phyloP scores from a whole-genome alignment of 2,888 invertebrate genomes.

The Diogma glabrata region DNA sequence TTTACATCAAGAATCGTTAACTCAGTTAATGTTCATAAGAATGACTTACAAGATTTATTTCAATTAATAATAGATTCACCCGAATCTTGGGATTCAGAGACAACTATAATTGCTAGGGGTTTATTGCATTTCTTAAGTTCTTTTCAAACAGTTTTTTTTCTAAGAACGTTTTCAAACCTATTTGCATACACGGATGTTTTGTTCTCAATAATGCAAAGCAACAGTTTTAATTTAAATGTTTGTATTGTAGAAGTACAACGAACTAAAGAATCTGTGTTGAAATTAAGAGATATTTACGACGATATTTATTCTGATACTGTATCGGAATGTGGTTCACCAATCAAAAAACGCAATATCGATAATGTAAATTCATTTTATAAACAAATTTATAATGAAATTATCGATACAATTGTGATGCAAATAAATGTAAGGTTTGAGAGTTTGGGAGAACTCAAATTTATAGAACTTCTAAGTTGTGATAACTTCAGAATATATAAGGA shows the following conservation, averaged over 20 bases:
- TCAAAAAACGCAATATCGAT: background rate
- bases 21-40: conserved; percentile 12
- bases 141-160: background rate
- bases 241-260: background rate
- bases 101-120: background rate
- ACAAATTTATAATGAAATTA: background rate
- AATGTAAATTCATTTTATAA: background rate
- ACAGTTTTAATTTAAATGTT: conserved; percentile 1
- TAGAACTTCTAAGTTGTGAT: background rate
- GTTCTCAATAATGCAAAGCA: background rate
- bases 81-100: background rate
- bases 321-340: background rate
- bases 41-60: background rate
- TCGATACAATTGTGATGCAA: background rate
- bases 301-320: background rate
- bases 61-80: background rate
- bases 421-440: background rate
- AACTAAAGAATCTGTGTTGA: background rate
- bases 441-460: background rate
- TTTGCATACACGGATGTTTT: background rate
- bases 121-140: background rate
- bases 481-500: background rate
- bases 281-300: background rate
- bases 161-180: background rate
- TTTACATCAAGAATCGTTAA: conserved; percentile 15